phyloP scores from a whole-genome alignment of 2,888 invertebrate genomes.

The Dioctria rufipes region DNA sequence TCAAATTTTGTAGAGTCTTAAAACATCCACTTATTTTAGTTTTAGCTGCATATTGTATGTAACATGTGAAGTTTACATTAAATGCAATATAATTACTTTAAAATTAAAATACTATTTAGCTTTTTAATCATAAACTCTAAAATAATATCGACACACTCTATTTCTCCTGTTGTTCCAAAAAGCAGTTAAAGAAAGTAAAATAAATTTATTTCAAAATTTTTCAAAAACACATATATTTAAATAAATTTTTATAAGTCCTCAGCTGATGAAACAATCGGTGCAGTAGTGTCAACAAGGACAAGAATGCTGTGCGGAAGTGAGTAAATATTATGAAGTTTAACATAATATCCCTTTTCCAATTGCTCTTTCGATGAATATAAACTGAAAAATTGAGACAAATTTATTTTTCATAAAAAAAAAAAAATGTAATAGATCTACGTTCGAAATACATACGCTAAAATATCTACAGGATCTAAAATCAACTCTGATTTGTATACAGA shows the following conservation, averaged over 20 bases:
- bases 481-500: slow-evolving; percentile 71
- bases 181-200: too few species aligned
- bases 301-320: slow-evolving; percentile 75
- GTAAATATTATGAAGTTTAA: slow-evolving; percentile 74
- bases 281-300: slow-evolving; percentile 77
- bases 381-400: slow-evolving; percentile 65
- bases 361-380: slow-evolving; percentile 74
- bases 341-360: slow-evolving; percentile 73
- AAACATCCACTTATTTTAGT: too few species aligned
- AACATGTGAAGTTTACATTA: too few species aligned
- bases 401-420: neutral
- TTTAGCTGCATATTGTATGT: too few species aligned
- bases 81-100: too few species aligned
- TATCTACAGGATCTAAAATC: slow-evolving; percentile 72
- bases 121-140: too few species aligned
- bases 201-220: too few species aligned
- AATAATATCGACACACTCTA: too few species aligned
- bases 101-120: too few species aligned
- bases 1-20: too few species aligned
- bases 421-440: neutral
- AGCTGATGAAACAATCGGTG: slow-evolving; percentile 70
- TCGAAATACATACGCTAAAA: slow-evolving; percentile 72
- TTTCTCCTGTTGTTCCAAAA: too few species aligned
- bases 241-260: neutral
- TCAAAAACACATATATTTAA: too few species aligned